Evolutionary conservation across 2,797 vertebrate species (phyloP).

Genomic region (Clamator glandarius): DNA sequence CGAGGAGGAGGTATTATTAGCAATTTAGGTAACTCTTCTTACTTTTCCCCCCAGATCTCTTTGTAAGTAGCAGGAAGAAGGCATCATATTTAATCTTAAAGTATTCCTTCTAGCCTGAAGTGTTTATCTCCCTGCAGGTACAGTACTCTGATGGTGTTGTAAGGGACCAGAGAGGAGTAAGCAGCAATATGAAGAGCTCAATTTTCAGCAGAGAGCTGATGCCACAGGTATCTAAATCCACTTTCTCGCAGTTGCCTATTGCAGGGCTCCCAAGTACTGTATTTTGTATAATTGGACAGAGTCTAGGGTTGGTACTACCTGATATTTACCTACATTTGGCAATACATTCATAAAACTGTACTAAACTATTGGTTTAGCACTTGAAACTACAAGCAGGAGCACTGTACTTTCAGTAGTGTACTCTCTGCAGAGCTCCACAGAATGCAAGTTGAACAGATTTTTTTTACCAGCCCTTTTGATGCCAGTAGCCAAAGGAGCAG

Average conservation of each 20-base stretch:
- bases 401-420: neutral
- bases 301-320: neutral
- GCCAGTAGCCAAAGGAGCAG: neutral
- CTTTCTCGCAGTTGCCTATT: constrained; percentile 8
- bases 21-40: neutral
- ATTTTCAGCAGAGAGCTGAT: constrained; percentile 11
- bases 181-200: neutral
- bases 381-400: neutral
- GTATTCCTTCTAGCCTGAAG: constrained; percentile 4
- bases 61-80: neutral
- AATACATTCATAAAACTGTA: neutral
- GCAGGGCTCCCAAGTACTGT: neutral
- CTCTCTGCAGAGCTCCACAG: neutral
- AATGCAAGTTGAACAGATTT: neutral
- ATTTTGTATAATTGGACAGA: constrained; percentile 1
- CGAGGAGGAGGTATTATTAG: neutral
- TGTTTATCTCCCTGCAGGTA: neutral
- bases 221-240: neutral
- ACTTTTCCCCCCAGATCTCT: neutral
- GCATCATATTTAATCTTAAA: constrained; percentile 30
- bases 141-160: neutral
- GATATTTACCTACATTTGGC: neutral
- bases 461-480: neutral
- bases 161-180: neutral
- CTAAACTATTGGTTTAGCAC: neutral